Evolutionary conservation across 2,888 invertebrate genomes (phyloP), one percentile per base, ranked within the genome.

Genomic region (Acrobasis consociella): DNA sequence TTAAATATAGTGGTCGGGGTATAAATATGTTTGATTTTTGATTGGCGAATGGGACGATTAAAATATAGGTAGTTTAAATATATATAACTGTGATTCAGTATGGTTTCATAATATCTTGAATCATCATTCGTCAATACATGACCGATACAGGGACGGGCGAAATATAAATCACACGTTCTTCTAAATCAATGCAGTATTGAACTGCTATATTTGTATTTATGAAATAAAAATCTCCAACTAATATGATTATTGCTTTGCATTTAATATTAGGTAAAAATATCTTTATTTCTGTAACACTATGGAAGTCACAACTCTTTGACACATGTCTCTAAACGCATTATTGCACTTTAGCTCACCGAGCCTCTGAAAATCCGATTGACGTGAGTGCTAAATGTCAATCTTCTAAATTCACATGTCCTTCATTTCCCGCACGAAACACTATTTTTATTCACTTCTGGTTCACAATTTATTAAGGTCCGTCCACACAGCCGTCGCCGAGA

Each of bases 281-380:
- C 56, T 56, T 42, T 56, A 56, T 42, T 42, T 56, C 17, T 56
- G 56, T 56, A 60, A 50, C 50, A 60, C 59, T 60, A 49, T 60
- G 59, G 59, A 60, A 60, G 59, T 60, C 59, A 60, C 49, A 37
- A 60, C 37, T 49, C 49, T 60, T 60, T 60, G 59, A 60, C 59
- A 60, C 59, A 60, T 50, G 59, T 17, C 42, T 50, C 60, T 42
- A n/a, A 46, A 39, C 46, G 51, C 63, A 64, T 63, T 56, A 56
- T 56, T 56, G 56, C 42, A 56, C 56, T 17, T 10, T 5, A 13
- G 53, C 38, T 53, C 37, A 9, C 58, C 55, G 37, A 49, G 22
- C 42, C 31, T 22, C 16, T 61, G 59, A 62, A 39, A 61, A n/a
- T 53, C 52, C n/a, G 56, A 52, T 49, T 53, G 10, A 38, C 53